A percentile compares a stretch with the other conserved stretches of the same genome.
phyloP scores from a whole-genome alignment of 1,140 invertebrate genomes.

The Lepidurus couesii region DNA sequence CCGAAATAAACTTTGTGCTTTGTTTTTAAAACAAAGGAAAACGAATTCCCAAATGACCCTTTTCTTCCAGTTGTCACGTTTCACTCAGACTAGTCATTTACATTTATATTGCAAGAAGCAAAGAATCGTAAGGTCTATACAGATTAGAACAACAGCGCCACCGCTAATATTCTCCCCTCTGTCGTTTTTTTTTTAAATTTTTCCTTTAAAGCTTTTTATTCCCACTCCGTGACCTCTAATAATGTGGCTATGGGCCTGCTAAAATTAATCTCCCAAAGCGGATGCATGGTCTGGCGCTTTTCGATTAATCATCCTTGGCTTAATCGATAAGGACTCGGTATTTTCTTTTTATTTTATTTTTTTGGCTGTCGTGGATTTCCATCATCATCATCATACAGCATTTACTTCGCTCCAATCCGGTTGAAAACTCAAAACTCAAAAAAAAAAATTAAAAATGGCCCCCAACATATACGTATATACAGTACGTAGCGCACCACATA shows the following conservation, averaged over 20 bases:
- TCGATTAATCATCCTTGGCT: constrained; percentile 10
- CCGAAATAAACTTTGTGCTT: too few species aligned
- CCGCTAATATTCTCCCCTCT: too few species aligned
- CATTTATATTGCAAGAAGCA: too few species aligned
- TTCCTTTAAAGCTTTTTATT: not conserved
- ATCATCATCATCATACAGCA: not conserved
- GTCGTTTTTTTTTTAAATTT: too few species aligned
- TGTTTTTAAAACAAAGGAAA: too few species aligned
- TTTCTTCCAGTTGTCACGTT: too few species aligned
- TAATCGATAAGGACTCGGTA: constrained; percentile 11
- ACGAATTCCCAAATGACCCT: too few species aligned
- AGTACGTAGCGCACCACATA: not conserved
- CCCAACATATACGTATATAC: not conserved
- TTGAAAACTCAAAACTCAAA: not conserved
- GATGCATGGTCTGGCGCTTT: constrained; percentile 6
- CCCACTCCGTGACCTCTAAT: not conserved
- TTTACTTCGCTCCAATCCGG: constrained; percentile 22
- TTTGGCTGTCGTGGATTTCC: not conserved
- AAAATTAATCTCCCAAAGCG: constrained; percentile 16
- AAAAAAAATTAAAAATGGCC: constrained; percentile 9
- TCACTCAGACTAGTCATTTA: too few species aligned
- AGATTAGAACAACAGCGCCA: too few species aligned
- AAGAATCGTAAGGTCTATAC: too few species aligned
- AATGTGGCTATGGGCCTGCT: constrained; percentile 2
- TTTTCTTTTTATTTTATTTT: not conserved